Conservation (phyloP, 2,888 invertebrate genomes). For the Nebria salina region DNA sequence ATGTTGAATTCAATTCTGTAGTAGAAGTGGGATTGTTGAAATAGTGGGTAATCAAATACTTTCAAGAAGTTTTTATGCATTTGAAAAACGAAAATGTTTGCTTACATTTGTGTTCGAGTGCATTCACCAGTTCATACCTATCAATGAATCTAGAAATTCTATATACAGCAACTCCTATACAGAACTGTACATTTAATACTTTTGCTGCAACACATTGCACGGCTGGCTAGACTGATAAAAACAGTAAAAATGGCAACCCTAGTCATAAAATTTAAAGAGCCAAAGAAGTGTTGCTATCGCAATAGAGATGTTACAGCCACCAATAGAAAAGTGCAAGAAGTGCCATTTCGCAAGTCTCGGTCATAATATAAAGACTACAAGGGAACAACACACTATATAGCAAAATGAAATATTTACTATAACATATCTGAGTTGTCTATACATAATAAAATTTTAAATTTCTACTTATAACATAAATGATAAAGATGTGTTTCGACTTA, state of each 20-base stretch:
- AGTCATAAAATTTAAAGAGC: not conserved
- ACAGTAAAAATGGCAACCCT: not conserved
- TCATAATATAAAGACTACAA: not conserved
- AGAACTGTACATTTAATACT: not conserved
- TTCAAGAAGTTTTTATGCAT: not conserved
- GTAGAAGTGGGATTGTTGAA: too few species aligned
- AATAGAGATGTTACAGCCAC: not conserved
- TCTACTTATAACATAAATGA: too few species aligned
- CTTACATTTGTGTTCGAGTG: not conserved
- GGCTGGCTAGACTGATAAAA: constrained; percentile 1
- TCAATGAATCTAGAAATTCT: not conserved
- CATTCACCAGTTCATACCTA: not conserved
- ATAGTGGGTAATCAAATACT: not conserved
- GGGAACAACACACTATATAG: not conserved
- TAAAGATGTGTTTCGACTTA: too few species aligned
- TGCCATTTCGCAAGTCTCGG: not conserved
- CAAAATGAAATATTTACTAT: too few species aligned
- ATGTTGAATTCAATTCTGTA: too few species aligned
- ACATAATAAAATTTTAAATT: too few species aligned
- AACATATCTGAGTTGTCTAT: too few species aligned
- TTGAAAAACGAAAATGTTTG: not conserved
- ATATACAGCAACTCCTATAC: not conserved
- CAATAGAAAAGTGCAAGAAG: not conserved
- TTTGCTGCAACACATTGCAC: not conserved
- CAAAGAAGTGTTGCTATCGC: not conserved